Conservation (phyloP, 23 tunicate genomes). For the Diplosoma virens region DNA sequence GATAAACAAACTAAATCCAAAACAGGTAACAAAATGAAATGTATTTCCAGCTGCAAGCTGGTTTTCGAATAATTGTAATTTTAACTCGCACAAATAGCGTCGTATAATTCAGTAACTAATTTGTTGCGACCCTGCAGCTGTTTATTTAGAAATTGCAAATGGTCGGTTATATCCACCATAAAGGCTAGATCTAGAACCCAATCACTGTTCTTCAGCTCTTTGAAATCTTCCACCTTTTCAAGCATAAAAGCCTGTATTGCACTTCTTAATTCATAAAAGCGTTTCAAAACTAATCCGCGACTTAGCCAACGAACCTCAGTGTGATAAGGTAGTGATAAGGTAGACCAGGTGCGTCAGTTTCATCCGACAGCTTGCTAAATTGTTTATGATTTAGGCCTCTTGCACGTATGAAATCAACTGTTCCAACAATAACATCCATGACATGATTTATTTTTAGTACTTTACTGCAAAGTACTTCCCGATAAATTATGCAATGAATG, state of each 20-base stretch:
- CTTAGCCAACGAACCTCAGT: conserved; percentile 17
- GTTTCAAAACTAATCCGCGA: conserved; percentile 9
- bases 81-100: background rate
- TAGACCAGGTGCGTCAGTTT: background rate
- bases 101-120: conserved; percentile 7
- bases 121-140: conserved; percentile 2
- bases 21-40: background rate
- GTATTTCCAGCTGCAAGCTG: background rate
- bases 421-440: conserved; percentile 17
- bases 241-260: conserved; percentile 1
- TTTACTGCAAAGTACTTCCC: too few species aligned
- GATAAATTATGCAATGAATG: too few species aligned
- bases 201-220: background rate
- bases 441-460: conserved; percentile 11
- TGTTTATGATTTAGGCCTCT: conserved; percentile 19
- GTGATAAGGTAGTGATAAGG: too few species aligned
- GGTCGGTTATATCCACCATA: background rate
- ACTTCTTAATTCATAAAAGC: background rate
- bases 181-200: conserved; percentile 10
- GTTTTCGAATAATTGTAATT: background rate
- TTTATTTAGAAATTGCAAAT: background rate
- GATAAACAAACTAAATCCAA: too few species aligned
- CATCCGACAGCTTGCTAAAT: conserved; percentile 13
- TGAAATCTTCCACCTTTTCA: background rate
- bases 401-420: conserved; percentile 18